Evolutionary conservation across 2,888 invertebrate species (phyloP).

Genomic region (Liodrosophila aerea): DNA sequence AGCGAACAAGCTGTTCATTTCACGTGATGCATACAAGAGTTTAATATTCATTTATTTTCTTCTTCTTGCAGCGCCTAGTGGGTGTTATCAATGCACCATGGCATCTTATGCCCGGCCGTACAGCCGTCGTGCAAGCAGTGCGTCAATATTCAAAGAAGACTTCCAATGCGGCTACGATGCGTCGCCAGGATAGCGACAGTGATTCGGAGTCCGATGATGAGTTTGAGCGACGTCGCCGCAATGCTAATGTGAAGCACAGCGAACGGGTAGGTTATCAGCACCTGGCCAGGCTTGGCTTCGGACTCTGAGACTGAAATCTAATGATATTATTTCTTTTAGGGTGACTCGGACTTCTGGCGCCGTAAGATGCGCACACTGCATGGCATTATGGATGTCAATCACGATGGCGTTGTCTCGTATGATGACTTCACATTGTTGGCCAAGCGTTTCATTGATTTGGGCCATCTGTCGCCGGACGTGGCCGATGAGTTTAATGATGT

Average conservation of each 20-base stretch:
- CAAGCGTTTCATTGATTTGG: slow-evolving; percentile 89
- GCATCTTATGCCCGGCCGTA: slow-evolving; percentile 38
- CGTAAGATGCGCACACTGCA: slow-evolving; percentile 93
- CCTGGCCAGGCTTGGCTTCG: background rate
- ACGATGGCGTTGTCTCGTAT: slow-evolving; percentile 92
- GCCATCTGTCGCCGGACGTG: slow-evolving; percentile 87
- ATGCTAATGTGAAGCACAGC: slow-evolving; percentile 63
- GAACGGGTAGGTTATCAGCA: slow-evolving; percentile 67
- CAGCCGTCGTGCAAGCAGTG: slow-evolving; percentile 35
- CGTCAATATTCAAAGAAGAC: slow-evolving; percentile 77
- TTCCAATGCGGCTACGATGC: slow-evolving; percentile 55
- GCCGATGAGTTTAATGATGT: slow-evolving; percentile 88
- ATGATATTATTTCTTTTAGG: slow-evolving; percentile 62
- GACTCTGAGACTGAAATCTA: slow-evolving; percentile 38
- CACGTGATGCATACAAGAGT: no score
- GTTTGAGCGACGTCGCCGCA: slow-evolving; percentile 70
- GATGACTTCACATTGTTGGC: slow-evolving; percentile 90
- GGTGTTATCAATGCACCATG: slow-evolving; percentile 34
- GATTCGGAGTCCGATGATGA: slow-evolving; percentile 85
- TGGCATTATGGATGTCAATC: slow-evolving; percentile 91
- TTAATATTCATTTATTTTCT: no score
- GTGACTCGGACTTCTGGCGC: slow-evolving; percentile 88
- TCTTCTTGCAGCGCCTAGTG: slow-evolving; percentile 35
- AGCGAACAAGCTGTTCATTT: no score
- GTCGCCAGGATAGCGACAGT: slow-evolving; percentile 82